Conservation (phyloP, 1,140 invertebrate genomes). For the Caenorhabditis inopinata region DNA sequence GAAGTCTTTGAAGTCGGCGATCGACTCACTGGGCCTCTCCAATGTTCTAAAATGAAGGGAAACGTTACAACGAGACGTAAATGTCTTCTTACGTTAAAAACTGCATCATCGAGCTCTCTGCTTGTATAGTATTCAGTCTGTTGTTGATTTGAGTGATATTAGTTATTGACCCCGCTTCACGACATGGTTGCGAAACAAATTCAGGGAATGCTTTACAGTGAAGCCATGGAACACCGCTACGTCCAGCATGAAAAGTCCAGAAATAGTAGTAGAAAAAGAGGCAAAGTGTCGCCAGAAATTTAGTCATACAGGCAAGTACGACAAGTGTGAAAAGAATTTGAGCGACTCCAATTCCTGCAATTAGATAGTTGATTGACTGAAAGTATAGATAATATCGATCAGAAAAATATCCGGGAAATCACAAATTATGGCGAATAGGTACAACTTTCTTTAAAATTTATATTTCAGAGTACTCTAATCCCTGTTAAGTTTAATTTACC, state of each 20-base stretch:
- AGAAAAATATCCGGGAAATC: no score
- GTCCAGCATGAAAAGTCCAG: conserved; percentile 60
- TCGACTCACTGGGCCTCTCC: conserved; percentile 55
- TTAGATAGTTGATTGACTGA: neutral
- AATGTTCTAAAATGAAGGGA: conserved; percentile 45
- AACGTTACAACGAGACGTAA: no score
- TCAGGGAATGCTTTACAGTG: conserved; percentile 63
- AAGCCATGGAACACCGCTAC: conserved; percentile 63
- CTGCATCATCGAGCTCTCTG: conserved; percentile 59
- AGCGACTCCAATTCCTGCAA: conserved; percentile 60
- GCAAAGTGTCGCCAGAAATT: conserved; percentile 58
- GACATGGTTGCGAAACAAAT: conserved; percentile 53
- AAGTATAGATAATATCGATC: no score
- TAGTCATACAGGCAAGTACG: conserved; percentile 54
- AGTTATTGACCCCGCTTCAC: conserved; percentile 52
- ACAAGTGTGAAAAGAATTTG: conserved; percentile 63
- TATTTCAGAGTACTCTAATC: no score
- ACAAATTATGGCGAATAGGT: no score
- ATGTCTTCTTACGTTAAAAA: conserved; percentile 52
- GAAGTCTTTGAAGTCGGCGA: conserved; percentile 59
- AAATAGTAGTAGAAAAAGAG: conserved; percentile 64
- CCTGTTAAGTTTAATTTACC: no score
- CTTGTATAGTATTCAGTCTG: conserved; percentile 52
- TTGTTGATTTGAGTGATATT: conserved; percentile 41
- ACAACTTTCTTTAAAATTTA: no score